Evolutionary conservation across 2,113 vertebrate genomes (phyloP).

Genomic region (Solenodon paradoxus): DNA sequence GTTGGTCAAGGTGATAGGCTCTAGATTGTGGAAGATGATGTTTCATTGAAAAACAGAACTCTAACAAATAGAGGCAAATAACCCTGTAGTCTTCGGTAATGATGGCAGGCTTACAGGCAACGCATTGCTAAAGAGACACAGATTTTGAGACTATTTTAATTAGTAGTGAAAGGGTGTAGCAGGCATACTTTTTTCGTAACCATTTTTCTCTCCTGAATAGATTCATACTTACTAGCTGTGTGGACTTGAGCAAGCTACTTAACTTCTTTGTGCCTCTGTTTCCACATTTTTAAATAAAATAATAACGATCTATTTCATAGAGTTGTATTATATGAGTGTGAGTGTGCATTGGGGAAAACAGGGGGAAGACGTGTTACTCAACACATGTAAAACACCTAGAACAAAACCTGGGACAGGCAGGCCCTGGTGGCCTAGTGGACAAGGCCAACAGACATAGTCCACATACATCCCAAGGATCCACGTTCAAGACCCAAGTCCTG

Average conservation of each 20-base stretch:
- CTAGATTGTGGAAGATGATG: slow-evolving; percentile 13
- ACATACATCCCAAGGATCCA: no score
- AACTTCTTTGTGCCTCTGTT: not conserved
- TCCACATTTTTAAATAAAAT: not conserved
- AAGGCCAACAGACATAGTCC: no score
- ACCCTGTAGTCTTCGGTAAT: not conserved
- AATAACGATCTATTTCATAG: not conserved
- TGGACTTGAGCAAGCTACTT: not conserved
- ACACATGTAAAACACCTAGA: not conserved
- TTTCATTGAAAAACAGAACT: slow-evolving; percentile 33
- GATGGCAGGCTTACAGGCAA: not conserved
- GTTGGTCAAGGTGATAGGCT: not conserved
- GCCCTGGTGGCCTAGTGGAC: no score
- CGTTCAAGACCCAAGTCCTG: no score
- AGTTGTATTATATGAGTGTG: not conserved
- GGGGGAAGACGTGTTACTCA: no score
- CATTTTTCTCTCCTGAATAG: not conserved
- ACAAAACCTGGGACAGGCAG: not conserved
- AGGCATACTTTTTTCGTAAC: not conserved
- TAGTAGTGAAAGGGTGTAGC: not conserved
- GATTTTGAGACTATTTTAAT: not conserved
- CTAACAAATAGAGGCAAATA: not conserved
- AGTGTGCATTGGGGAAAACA: no score
- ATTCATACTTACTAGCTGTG: not conserved
- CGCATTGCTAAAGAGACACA: not conserved